These are phyloP conservation scores for Hedya salicella DNA, from an alignment of 2,888 invertebrate genomes.

Conservation along the genomic window DNA sequence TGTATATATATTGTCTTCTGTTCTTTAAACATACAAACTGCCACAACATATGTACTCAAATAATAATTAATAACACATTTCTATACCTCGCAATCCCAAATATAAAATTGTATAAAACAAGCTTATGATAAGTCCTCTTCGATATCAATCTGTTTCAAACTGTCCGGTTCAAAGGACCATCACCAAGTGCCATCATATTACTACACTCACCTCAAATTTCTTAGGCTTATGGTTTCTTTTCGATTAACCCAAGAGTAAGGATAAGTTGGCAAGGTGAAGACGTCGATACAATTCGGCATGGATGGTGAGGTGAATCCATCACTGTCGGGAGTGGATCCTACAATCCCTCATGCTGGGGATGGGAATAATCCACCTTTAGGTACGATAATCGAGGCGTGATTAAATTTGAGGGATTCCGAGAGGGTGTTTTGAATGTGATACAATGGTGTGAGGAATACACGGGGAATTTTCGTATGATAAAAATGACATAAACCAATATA, in stretches of 20 bases:
- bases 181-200: background rate
- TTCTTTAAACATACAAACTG: too few species aligned
- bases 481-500: too few species aligned
- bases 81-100: background rate
- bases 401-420: conserved; percentile 31
- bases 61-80: background rate
- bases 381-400: conserved; percentile 44
- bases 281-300: conserved; percentile 49
- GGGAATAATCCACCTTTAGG: conserved; percentile 51
- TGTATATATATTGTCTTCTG: too few species aligned
- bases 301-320: conserved; percentile 65
- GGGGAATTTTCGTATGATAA: too few species aligned
- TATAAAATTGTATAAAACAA: conserved; percentile 33
- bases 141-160: conserved; percentile 55
- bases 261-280: conserved; percentile 49
- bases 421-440: conserved; percentile 15
- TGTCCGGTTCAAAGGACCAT: conserved; percentile 42
- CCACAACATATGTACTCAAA: too few species aligned
- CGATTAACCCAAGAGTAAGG: conserved; percentile 30
- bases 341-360: conserved; percentile 56
- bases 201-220: background rate
- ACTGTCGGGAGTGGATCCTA: conserved; percentile 59
- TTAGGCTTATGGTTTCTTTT: conserved; percentile 29
- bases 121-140: conserved; percentile 58
- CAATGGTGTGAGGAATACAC: background rate